Conservation (phyloP, 1,140 invertebrate genomes). For the Neodiprion virginianus region DNA sequence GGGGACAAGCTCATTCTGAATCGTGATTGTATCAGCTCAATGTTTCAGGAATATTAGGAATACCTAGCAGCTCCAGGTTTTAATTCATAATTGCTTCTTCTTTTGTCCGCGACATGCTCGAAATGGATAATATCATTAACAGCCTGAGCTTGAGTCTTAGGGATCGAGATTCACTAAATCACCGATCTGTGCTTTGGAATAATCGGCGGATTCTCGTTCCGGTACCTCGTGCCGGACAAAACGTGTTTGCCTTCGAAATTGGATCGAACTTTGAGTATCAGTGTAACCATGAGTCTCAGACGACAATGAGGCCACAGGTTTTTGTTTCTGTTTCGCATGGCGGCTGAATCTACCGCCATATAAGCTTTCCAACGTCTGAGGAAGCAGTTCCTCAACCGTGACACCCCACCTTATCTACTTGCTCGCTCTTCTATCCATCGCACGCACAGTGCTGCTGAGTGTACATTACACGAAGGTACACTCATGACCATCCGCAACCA, state of each 20-base stretch:
- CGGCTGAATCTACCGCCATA: conserved; percentile 49
- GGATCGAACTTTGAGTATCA: not conserved
- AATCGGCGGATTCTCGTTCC: conserved; percentile 27
- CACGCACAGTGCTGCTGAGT: not conserved
- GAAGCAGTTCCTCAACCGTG: conserved; percentile 50
- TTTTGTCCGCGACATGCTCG: not conserved
- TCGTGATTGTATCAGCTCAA: too few species aligned
- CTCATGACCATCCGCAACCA: too few species aligned
- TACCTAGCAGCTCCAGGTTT: too few species aligned
- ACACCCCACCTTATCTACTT: conserved; percentile 57
- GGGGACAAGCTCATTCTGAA: too few species aligned
- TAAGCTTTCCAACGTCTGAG: conserved; percentile 43
- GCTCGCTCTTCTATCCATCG: not conserved
- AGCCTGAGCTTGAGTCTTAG: not conserved
- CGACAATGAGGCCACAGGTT: conserved; percentile 55
- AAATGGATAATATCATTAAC: not conserved
- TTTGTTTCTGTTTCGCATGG: conserved; percentile 48
- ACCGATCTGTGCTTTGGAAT: conserved; percentile 33
- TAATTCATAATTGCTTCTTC: not conserved
- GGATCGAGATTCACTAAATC: conserved; percentile 15
- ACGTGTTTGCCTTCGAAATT: not conserved
- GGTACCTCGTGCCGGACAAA: not conserved
- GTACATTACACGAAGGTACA: not conserved
- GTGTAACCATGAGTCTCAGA: conserved; percentile 29
- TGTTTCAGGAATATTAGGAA: too few species aligned